Evolutionary conservation across 2,888 invertebrate species (phyloP), one percentile per base, ranked within the genome.

Genomic region (Vandiemenella viatica): DNA sequence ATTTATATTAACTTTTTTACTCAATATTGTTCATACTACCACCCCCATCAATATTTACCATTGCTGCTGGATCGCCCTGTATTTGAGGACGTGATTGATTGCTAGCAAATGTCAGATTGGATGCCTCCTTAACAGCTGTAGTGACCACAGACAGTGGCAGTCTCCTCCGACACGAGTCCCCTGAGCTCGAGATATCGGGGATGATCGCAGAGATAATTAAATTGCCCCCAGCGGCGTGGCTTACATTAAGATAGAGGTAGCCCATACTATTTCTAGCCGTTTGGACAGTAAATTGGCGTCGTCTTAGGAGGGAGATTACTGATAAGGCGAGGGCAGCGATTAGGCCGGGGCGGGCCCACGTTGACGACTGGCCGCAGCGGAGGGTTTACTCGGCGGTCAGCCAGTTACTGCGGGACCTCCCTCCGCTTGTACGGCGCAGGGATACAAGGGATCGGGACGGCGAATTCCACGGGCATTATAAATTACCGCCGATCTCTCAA

Each of bases 201-300:
- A 50, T 53, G 50, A 53, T 53, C 46, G 46, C 50, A 53, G 46
- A n/a, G 53, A 53, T 53, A 53, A 53, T 53, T 53, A 53, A 53
- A 53, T 53, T n/a, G n/a, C n/a, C n/a, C n/a, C n/a, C n/a, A n/a
- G n/a, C 53, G 53, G 48, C 41, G 47, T 46, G 51, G 43, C 46
- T 48, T 43, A 50, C 53, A 50, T 53, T 53, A 53, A 53, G 53
- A 53, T 53, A 53, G 50, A 32, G 21, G 18, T 22, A 38, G 18
- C 10, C 26, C 38, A 37, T 48, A 37, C 21, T 43, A 48, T 43
- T 42, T 48, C 48, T 48, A 42, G 42, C 37, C 44, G 44, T 38
- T 43, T 38, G 43, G 37, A 37, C 43, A 44, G 43, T 48, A 48
- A 48, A 48, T 48, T 48, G 38, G 48, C 42, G 32, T 48, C 44